phyloP scores from a whole-genome alignment of 2,888 invertebrate species.

The Pristionchus maxplancki region DNA sequence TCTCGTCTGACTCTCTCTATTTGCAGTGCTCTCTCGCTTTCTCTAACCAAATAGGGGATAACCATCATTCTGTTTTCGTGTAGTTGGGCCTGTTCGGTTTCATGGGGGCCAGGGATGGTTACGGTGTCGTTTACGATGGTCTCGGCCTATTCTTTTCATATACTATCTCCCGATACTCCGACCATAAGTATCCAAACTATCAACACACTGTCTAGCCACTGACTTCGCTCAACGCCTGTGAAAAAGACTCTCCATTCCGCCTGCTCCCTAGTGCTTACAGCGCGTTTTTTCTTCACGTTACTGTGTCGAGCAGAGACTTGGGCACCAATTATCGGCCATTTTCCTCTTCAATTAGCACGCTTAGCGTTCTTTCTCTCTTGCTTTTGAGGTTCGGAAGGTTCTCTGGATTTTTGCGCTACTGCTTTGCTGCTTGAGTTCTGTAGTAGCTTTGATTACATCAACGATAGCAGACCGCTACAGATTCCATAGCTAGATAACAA shows the following conservation, averaged over 20 bases:
- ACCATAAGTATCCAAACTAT: too few species aligned
- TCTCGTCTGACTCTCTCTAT: neutral
- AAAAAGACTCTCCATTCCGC: neutral
- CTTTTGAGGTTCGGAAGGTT: neutral
- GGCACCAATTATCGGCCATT: neutral
- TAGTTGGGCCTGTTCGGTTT: neutral
- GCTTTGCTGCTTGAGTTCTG: neutral
- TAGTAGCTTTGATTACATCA: neutral
- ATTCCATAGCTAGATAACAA: too few species aligned
- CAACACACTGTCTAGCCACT: too few species aligned
- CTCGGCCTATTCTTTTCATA: neutral
- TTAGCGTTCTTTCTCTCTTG: neutral
- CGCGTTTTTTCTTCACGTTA: neutral
- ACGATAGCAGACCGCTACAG: neutral
- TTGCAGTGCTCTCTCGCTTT: neutral
- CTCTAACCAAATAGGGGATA: neutral
- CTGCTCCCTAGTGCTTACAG: neutral
- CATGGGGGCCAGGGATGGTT: neutral
- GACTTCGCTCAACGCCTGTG: too few species aligned
- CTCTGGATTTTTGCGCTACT: neutral
- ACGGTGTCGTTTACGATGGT: neutral
- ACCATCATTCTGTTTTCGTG: neutral
- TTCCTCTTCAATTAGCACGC: neutral
- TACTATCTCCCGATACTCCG: too few species aligned
- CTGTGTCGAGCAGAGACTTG: neutral